Conservation (phyloP, 2,113 vertebrate species). For the Gadus chalcogrammus region DNA sequence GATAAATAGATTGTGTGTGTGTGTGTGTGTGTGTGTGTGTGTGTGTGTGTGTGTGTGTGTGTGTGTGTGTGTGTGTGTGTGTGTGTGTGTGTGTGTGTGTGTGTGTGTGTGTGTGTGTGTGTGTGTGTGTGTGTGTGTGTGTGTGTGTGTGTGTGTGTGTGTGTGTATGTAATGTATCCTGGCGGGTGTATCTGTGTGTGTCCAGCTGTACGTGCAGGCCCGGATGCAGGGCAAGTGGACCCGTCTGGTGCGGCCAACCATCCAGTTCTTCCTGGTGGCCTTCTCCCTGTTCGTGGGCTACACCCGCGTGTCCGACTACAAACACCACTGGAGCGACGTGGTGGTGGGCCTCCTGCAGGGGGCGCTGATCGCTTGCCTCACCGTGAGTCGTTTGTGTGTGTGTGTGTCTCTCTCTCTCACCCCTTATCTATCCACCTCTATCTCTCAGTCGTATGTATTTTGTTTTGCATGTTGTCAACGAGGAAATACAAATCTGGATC, state of each 20-base stretch:
- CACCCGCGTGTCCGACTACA: constrained; percentile 88
- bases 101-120: no score
- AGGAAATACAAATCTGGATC: no score
- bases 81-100: no score
- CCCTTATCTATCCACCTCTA: no score
- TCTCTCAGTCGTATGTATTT: no score
- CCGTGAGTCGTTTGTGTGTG: constrained; percentile 68
- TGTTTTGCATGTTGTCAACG: no score
- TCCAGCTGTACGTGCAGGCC: constrained; percentile 87
- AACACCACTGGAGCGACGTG: constrained; percentile 93
- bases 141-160: neutral
- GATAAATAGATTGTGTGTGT: no score
- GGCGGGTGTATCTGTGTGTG: neutral
- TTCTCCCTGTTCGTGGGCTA: constrained; percentile 91
- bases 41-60: no score
- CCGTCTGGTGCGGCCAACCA: constrained; percentile 83
- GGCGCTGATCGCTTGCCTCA: constrained; percentile 83
- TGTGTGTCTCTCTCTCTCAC: neutral
- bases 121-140: neutral
- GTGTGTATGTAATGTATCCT: neutral
- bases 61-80: no score
- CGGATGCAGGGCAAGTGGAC: constrained; percentile 86
- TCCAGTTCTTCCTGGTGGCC: constrained; percentile 90
- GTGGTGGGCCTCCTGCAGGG: constrained; percentile 89
- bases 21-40: no score